Base-by-base conservation (phyloP, 2,888 invertebrate genomes). In the Molorchus minor region DNA sequence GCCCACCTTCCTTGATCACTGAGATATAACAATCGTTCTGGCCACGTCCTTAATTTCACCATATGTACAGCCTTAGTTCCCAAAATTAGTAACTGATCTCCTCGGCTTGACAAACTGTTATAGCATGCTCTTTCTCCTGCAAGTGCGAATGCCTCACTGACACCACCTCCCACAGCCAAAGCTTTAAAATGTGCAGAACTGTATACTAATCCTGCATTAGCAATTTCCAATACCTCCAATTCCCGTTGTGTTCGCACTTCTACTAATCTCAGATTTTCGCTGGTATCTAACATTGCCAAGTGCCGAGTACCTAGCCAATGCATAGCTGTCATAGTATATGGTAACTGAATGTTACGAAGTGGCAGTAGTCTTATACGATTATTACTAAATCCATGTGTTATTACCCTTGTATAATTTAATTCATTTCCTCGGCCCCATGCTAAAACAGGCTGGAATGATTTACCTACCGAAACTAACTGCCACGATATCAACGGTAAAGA, bases 131-230 rank as follows among this genome's bases (percentile, higher is more conserved):
- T 82, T 79, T 90, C 90, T 5, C 72, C 92, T 51, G 90, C 90
- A 61, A 87, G 80, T 0, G 90, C 90, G 86, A 93, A 85, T 8
- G 92, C 92, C 78, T 87, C 85, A 76, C 89, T 89, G 61, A 91
- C 98, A 76, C 96, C 95, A 0, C 98, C 97, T 3, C 98, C 98
- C 0, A 98, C 98, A 61, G 96, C 96, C 35, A 97, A 83, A 0
- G 93, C 98, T 83, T 96, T 88, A 75, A 92, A 93, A 79, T 92
- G 93, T 38, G 94, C 92, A 25, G 93, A 93, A 40, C 92, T 90
- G 74, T 94, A 95, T 0, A 94, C 92, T 35, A 95, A 84, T 35
- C 92, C 89, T 12, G 93, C 90, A 73, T 86, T 86, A 25, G 90
- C 89, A 67, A 95, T 84, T 77, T 96, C 94, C 64, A 93, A 82